These are phyloP conservation scores for Fistularia commersonii DNA, from an alignment of 2,797 vertebrate genomes.

Conservation along the genomic window DNA sequence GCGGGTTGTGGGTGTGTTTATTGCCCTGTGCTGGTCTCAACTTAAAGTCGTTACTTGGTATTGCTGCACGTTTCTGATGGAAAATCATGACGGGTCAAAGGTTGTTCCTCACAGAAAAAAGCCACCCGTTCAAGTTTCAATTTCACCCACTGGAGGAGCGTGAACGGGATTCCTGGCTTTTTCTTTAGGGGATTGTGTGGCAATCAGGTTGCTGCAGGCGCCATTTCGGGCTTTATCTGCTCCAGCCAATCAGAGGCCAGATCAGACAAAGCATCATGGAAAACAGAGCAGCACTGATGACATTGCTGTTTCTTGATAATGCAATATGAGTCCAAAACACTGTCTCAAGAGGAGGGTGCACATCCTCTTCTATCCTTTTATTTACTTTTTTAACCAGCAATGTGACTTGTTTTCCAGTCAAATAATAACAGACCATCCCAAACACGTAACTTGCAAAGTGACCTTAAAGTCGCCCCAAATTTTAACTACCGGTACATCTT, in stretches of 20 bases:
- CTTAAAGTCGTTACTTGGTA: slow-evolving; percentile 3
- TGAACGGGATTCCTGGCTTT: slow-evolving; percentile 13
- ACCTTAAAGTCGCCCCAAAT: no score
- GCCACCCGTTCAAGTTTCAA: slow-evolving; percentile 22
- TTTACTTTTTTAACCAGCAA: neutral
- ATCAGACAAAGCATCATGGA: slow-evolving; percentile 57
- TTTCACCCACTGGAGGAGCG: slow-evolving; percentile 17
- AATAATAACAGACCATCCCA: slow-evolving; percentile 16
- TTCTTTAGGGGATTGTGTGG: slow-evolving; percentile 39
- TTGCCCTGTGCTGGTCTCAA: slow-evolving; percentile 20
- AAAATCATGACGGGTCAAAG: slow-evolving; percentile 19
- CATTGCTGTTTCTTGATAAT: slow-evolving; percentile 54
- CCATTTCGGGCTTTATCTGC: slow-evolving; percentile 58
- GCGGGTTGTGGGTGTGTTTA: no score
- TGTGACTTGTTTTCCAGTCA: slow-evolving; percentile 1
- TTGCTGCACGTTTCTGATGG: slow-evolving; percentile 20
- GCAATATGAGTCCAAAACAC: slow-evolving; percentile 39
- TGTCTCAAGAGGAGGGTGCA: slow-evolving; percentile 31
- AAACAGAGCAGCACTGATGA: slow-evolving; percentile 33
- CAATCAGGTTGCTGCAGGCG: slow-evolving; percentile 49
- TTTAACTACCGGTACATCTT: no score
- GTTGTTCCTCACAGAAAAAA: slow-evolving; percentile 14
- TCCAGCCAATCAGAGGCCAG: slow-evolving; percentile 47
- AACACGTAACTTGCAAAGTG: neutral
- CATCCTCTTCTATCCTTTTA: slow-evolving; percentile 50